Conservation (phyloP, 2,888 invertebrate species). For the Rhagium mordax region DNA sequence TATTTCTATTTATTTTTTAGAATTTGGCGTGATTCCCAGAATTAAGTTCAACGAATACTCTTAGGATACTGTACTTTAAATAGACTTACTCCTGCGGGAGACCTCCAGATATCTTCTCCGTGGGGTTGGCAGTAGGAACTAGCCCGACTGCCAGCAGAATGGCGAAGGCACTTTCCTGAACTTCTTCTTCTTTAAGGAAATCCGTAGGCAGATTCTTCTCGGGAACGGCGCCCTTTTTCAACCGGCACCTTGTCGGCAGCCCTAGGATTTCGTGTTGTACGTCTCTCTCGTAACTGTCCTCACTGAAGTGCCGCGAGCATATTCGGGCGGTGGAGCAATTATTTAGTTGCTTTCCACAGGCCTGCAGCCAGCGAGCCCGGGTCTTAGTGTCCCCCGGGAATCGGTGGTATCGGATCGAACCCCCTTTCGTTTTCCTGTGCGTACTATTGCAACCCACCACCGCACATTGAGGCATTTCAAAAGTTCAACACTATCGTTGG, state of each 20-base stretch:
- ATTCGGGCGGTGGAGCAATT: conserved; percentile 74
- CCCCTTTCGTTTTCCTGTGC: conserved; percentile 73
- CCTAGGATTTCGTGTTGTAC: conserved; percentile 73
- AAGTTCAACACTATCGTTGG: conserved; percentile 3
- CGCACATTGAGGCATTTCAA: conserved; percentile 74
- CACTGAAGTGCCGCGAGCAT: conserved; percentile 73
- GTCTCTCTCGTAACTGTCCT: conserved; percentile 73
- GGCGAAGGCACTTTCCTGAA: conserved; percentile 67
- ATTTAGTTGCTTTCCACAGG: conserved; percentile 72
- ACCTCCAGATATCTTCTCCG: conserved; percentile 61
- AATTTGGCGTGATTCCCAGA: too few relatives aligned
- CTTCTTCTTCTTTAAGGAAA: conserved; percentile 60
- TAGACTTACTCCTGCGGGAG: conserved; percentile 69
- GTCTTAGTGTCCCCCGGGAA: conserved; percentile 73
- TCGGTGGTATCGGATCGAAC: conserved; percentile 74
- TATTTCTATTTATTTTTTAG: too few relatives aligned
- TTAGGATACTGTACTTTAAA: not conserved
- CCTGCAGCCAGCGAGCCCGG: conserved; percentile 72
- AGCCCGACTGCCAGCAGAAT: conserved; percentile 74
- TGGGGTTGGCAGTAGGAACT: conserved; percentile 66
- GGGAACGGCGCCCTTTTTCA: conserved; percentile 72
- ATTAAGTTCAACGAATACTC: too few relatives aligned
- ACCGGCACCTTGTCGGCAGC: conserved; percentile 71
- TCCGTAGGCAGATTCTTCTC: conserved; percentile 60
- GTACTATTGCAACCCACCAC: conserved; percentile 74